phyloP scores from a whole-genome alignment of 2,888 invertebrate genomes.

The Spilarctia lutea region DNA sequence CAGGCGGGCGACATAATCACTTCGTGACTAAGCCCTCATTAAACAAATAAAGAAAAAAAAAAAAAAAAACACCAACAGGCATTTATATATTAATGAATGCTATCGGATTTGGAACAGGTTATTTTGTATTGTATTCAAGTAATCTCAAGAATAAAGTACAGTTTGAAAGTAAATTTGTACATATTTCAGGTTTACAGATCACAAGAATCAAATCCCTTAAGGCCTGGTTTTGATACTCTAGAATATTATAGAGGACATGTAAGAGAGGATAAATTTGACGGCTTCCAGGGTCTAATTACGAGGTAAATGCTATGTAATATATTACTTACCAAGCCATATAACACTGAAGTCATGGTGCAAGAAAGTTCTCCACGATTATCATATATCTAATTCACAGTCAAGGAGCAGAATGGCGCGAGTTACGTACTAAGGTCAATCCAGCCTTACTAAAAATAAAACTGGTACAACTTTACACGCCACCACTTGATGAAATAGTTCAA shows the following conservation, averaged over 20 bases:
- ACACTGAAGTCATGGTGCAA: neutral
- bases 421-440: constrained; percentile 89
- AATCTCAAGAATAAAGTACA: neutral
- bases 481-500: constrained; percentile 80
- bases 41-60: no score
- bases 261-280: neutral
- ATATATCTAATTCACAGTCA: constrained; percentile 70
- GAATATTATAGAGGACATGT: neutral
- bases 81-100: no score
- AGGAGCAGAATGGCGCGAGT: constrained; percentile 89
- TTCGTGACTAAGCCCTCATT: no score
- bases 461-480: constrained; percentile 81
- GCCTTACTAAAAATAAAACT: constrained; percentile 88
- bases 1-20: no score
- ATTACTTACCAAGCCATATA: no score
- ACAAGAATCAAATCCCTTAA: neutral
- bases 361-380: neutral
- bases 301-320: neutral
- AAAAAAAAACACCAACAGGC: no score
- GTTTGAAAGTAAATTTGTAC: neutral
- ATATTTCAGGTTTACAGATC: neutral
- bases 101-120: no score
- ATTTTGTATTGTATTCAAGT: no score
- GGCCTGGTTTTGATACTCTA: neutral
- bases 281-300: neutral